A percentile compares a stretch with the other conserved stretches of the same genome.
Conservation (phyloP, 2,888 invertebrate genomes). For the Lasioglossum marginatum region DNA sequence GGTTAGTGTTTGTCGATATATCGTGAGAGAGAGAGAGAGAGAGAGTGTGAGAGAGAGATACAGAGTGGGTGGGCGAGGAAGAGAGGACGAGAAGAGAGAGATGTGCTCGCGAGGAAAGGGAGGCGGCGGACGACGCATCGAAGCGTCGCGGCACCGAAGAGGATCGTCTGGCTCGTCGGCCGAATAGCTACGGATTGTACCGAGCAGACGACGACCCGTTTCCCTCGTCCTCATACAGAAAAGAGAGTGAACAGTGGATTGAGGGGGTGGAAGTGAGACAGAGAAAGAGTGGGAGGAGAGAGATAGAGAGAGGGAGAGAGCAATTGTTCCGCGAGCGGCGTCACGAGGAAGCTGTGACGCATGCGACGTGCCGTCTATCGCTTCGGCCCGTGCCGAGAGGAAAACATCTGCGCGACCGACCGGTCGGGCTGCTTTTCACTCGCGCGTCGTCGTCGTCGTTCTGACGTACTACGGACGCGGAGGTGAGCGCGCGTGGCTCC, state of each 20-base stretch:
- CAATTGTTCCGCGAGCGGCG: conserved; percentile 7
- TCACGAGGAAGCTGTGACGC: conserved; percentile 51
- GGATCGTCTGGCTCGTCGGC: conserved; percentile 19
- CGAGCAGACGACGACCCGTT: conserved; percentile 2
- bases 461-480: conserved; percentile 1
- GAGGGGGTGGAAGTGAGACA: neutral
- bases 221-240: neutral
- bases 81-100: conserved; percentile 27
- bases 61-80: neutral
- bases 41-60: neutral
- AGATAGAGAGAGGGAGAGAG: neutral
- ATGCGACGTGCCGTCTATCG: conserved; percentile 64
- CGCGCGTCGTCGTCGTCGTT: conserved; percentile 41
- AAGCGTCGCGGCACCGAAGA: conserved; percentile 15
- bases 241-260: neutral
- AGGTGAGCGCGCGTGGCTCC: conserved; percentile 10
- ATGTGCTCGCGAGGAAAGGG: conserved; percentile 1
- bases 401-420: conserved; percentile 62
- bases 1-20: neutral
- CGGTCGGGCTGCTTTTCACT: conserved; percentile 47
- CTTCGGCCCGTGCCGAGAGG: conserved; percentile 47
- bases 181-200: conserved; percentile 8
- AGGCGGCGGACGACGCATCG: conserved; percentile 9
- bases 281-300: neutral
- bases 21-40: neutral